Evolutionary conservation across 1,140 invertebrate species (phyloP), one percentile per base, ranked within the genome.

Genomic region (Drosophila varians): DNA sequence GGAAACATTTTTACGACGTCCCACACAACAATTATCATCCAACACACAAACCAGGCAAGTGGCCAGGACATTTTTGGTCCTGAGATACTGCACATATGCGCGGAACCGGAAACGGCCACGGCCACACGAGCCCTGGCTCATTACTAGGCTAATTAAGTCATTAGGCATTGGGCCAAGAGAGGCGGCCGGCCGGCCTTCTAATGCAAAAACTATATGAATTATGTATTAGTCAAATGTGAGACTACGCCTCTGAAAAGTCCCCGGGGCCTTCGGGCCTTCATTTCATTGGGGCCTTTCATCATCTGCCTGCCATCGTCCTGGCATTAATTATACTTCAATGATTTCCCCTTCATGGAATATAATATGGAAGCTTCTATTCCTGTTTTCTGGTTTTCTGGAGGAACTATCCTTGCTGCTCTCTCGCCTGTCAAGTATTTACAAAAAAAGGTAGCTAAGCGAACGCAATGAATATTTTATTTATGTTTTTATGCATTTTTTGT

Each of bases 141-240:
- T 86, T 79, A 86, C 82, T 77, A 77, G 77, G 42, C 73, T 86
- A 87, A 86, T 86, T 86, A 87, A 87, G 82, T 86, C 82, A 86
- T 82, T 87, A 77, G 69, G 62, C 57, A 77, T 77, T 80, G 73
- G 80, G 72, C 71, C 48, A 60, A 71, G 40, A 51, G 68, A 48
- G 58, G 54, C 28, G 9, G 28, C 9, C 2, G 9, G 5, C 45
- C 2, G 26, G 7, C 18, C 34, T 65, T 57, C 16, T 61, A 73
- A 80, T 69, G 73, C 68, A 76, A 77, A 80, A 87, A 80, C 76
- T 76, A 80, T 74, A 86, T 86, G 82, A 87, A 86, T 76, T 87
- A 87, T 86, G 46, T 65, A 66, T 66, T 66, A 66, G 46, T 77
- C 71, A 77, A 77, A 86, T 86, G 40, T 48, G 28, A 58, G 47